Evolutionary conservation across 2,797 vertebrate species (phyloP).

Genomic region (Threskiornis aethiopicus): DNA sequence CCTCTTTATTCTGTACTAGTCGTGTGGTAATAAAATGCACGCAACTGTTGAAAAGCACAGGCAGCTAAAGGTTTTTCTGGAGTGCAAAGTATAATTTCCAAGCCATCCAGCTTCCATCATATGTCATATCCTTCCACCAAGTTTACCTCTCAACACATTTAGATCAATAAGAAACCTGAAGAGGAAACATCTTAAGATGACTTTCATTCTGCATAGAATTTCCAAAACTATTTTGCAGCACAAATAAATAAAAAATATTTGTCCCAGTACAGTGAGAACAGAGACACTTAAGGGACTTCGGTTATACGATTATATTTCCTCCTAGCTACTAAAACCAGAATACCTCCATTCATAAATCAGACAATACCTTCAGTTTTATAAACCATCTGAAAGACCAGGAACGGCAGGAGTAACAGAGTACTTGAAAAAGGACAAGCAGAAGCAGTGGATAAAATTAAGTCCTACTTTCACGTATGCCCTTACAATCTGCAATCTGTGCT

Average conservation of each 20-base stretch:
- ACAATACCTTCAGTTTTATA: neutral
- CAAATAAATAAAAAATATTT: neutral
- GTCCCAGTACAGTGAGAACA: neutral
- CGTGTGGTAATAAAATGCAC: neutral
- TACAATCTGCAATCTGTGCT: neutral
- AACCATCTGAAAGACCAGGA: neutral
- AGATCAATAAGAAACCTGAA: neutral
- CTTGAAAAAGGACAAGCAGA: neutral
- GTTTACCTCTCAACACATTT: neutral
- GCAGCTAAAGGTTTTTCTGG: neutral
- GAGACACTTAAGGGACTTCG: neutral
- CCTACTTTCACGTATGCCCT: neutral
- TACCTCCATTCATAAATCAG: neutral
- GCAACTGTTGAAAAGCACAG: neutral
- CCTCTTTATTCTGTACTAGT: neutral
- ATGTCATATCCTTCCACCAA: neutral
- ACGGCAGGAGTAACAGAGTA: neutral
- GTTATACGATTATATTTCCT: neutral
- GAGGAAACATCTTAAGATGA: neutral
- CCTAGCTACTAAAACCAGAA: neutral
- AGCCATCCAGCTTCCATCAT: neutral
- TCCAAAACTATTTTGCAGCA: neutral
- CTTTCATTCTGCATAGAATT: neutral
- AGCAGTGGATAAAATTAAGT: neutral
- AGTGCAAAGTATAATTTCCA: neutral